Evolutionary conservation across 2,797 vertebrate species (phyloP), one percentile per base, ranked within the genome.

Genomic region (Diplodus puntazzo): DNA sequence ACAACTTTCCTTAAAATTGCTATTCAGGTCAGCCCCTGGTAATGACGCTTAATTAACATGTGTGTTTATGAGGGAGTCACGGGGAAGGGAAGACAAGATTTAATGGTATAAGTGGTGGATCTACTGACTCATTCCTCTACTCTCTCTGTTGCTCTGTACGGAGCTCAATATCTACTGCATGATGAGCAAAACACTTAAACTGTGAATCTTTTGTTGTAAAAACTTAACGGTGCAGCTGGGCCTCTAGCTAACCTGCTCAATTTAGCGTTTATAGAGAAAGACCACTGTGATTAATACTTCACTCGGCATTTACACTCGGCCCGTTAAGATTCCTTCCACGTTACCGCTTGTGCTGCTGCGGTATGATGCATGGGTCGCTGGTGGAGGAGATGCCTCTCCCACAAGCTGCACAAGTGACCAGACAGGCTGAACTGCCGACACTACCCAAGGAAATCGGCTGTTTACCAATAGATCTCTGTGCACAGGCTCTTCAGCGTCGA

Each of bases 21-120:
- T 80, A 80, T 85, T 80, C 68, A 84, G 73, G 81, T 84, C 79
- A 82, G 62, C 64, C 2, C 80, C 73, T 64, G 65, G 76, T 69
- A 73, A 86, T 77, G 69, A 82, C 45, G 70, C 27, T 64, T 69
- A 70, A 80, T 77, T 69, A 82, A 30, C 14, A 25, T 18, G 12
- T 77, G 58, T 45, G 11, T 63, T 46, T 23, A 18, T 49, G 48
- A n/a, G 39, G 45, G 17, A 42, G 46, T 49, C 5, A 39, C 20
- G 18, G 59, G 50, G 69, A 57, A 14, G 14, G 11, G 1, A 3
- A 68, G 20, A 62, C 52, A n/a, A 20, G 9, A 55, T 45, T 71
- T 65, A 18, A 60, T 59, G 18, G 27, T 69, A 55, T 61, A 52
- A 59, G 23, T 46, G 25, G 14, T 55, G 23, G 18, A 50, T 54